Conservation (phyloP, 1,140 invertebrate genomes). For the Rhopalosiphum padi region DNA sequence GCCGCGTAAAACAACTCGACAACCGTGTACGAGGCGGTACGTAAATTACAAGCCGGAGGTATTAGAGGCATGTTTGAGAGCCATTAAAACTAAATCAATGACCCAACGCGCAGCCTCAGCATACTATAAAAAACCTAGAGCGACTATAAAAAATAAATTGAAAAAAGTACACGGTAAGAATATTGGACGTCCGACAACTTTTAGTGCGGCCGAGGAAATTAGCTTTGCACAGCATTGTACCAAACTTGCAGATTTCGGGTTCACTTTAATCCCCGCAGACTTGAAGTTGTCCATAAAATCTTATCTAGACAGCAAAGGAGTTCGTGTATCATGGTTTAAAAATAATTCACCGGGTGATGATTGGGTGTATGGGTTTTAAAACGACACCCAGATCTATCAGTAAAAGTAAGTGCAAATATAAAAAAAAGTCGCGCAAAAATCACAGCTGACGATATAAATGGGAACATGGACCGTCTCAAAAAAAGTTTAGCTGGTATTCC, state of each 20-base stretch:
- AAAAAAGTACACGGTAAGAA: neutral
- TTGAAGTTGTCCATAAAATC: neutral
- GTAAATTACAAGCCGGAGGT: constrained; percentile 14
- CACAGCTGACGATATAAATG: constrained; percentile 28
- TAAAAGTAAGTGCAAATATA: too few relatives aligned
- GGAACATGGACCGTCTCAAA: constrained; percentile 58
- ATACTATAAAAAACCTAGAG: constrained; percentile 31
- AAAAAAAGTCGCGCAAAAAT: too few relatives aligned
- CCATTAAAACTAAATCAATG: constrained; percentile 36
- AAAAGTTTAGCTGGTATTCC: constrained; percentile 53
- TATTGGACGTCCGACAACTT: constrained; percentile 42
- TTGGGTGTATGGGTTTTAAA: too few relatives aligned
- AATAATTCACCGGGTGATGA: neutral
- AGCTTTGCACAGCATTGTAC: constrained; percentile 43
- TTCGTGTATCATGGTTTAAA: neutral
- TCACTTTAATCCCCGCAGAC: neutral
- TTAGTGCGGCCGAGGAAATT: neutral
- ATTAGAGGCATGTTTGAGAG: constrained; percentile 20
- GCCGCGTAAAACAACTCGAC: neutral
- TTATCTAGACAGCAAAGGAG: neutral
- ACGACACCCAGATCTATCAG: too few relatives aligned
- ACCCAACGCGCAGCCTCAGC: constrained; percentile 35
- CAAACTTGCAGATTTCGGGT: constrained; percentile 30
- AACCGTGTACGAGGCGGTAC: constrained; percentile 8
- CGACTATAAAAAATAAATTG: constrained; percentile 48